phyloP scores from a whole-genome alignment of 2,888 invertebrate genomes.

The Drosophila vallismaia region DNA sequence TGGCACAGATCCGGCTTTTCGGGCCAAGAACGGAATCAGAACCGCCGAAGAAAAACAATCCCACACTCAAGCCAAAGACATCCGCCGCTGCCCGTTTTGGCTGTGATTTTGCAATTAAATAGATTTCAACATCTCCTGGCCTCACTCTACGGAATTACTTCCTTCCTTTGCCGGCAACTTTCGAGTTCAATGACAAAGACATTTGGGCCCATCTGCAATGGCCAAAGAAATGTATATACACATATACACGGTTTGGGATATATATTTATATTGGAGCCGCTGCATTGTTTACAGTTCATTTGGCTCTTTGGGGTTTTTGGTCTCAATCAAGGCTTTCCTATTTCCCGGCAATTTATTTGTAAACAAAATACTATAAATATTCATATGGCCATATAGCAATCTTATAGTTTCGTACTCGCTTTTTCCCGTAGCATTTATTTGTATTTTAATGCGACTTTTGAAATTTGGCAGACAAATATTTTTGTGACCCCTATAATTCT shows the following conservation, averaged over 20 bases:
- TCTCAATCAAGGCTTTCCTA: slow-evolving; percentile 19
- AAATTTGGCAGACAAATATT: slow-evolving; percentile 18
- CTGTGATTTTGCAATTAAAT: slow-evolving; percentile 78
- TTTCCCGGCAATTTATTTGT: slow-evolving; percentile 42
- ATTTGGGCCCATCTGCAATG: slow-evolving; percentile 57
- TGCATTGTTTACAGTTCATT: slow-evolving; percentile 68
- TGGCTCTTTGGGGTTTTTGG: slow-evolving; percentile 38
- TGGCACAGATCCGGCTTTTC: slow-evolving; percentile 53
- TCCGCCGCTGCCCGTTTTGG: slow-evolving; percentile 59
- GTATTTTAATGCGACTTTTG: slow-evolving; percentile 12
- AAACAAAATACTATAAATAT: slow-evolving; percentile 48
- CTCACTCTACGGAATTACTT: slow-evolving; percentile 16
- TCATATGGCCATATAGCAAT: slow-evolving; percentile 30
- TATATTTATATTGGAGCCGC: slow-evolving; percentile 28
- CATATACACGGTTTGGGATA: not conserved
- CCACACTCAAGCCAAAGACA: slow-evolving; percentile 43
- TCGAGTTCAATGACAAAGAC: slow-evolving; percentile 73
- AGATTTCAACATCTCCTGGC: slow-evolving; percentile 55
- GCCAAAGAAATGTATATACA: slow-evolving; percentile 4
- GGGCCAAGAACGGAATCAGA: slow-evolving; percentile 64
- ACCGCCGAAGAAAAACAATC: slow-evolving; percentile 65
- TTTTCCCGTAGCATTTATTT: slow-evolving; percentile 8
- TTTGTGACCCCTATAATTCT: slow-evolving; percentile 6
- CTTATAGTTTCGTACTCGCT: too few species aligned
- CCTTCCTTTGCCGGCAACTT: slow-evolving; percentile 34